These are phyloP conservation scores for Macropodus opercularis DNA, from an alignment of 2,797 vertebrate genomes.

Conservation along the genomic window DNA sequence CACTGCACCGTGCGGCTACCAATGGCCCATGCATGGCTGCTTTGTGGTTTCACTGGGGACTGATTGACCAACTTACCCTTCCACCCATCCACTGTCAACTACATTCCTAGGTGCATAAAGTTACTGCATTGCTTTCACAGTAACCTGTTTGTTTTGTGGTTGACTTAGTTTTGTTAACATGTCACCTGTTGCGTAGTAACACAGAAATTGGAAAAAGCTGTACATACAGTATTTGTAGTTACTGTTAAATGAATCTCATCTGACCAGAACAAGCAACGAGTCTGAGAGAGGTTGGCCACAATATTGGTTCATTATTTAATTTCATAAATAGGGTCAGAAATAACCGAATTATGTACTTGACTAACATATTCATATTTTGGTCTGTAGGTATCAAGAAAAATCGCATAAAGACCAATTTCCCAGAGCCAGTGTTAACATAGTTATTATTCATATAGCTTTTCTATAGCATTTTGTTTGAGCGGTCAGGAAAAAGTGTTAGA, in stretches of 20 bases:
- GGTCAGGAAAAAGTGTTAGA: not conserved
- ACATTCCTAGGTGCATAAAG: conserved; percentile 61
- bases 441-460: not conserved
- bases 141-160: conserved; percentile 73
- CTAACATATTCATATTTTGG: not conserved
- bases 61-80: conserved; percentile 68
- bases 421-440: not conserved
- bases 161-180: conserved; percentile 55
- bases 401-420: not conserved
- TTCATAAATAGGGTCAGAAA: too few relatives aligned
- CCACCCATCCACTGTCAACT: conserved; percentile 64
- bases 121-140: conserved; percentile 66
- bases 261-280: not conserved
- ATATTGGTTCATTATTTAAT: too few relatives aligned
- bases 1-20: conserved; percentile 77
- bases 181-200: conserved; percentile 47
- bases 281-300: not conserved
- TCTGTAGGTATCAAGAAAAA: not conserved
- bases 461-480: conserved; percentile 3
- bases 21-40: conserved; percentile 88
- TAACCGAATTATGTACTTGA: not conserved
- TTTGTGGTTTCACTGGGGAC: conserved; percentile 78
- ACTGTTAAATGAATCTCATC: not conserved
- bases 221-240: not conserved
- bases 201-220: conserved; percentile 6